phyloP scores from a whole-genome alignment of 2,888 invertebrate species.

The Mechanitis mazaeus region DNA sequence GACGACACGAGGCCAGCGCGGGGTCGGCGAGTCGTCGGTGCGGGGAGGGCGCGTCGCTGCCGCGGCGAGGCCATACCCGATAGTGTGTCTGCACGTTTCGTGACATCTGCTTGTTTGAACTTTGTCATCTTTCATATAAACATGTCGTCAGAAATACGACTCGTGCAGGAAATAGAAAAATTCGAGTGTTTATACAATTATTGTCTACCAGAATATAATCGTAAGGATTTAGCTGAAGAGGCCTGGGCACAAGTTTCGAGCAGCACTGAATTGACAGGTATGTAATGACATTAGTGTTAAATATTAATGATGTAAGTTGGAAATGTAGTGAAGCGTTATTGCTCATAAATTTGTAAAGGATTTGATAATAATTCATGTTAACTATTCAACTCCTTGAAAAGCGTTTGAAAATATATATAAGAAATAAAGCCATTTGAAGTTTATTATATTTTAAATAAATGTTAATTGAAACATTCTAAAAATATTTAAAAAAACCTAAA shows the following conservation, averaged over 20 bases:
- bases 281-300: slow-evolving; percentile 22
- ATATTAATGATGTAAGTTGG: background rate
- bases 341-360: background rate
- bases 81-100: slow-evolving; percentile 27
- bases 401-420: background rate
- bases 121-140: slow-evolving; percentile 6
- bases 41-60: slow-evolving; percentile 36
- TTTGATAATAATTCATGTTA: background rate
- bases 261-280: slow-evolving; percentile 36
- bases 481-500: too few species aligned
- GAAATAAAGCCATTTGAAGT: background rate
- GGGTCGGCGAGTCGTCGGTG: slow-evolving; percentile 8
- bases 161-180: slow-evolving; percentile 41
- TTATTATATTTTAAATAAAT: background rate
- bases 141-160: slow-evolving; percentile 40
- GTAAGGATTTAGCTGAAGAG: slow-evolving; percentile 41
- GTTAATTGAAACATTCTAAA: too few species aligned
- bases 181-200: slow-evolving; percentile 40
- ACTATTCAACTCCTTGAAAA: background rate
- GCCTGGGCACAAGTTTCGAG: slow-evolving; percentile 39
- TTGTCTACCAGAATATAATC: slow-evolving; percentile 39
- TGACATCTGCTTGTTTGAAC: slow-evolving; percentile 8
- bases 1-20: slow-evolving; percentile 21
- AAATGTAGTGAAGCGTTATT: background rate
- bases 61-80: slow-evolving; percentile 7